Percentiles rank a stretch among this genome's conserved stretches.
Conservation (phyloP, 2,888 invertebrate genomes). For the Drosophila stalkeri region DNA sequence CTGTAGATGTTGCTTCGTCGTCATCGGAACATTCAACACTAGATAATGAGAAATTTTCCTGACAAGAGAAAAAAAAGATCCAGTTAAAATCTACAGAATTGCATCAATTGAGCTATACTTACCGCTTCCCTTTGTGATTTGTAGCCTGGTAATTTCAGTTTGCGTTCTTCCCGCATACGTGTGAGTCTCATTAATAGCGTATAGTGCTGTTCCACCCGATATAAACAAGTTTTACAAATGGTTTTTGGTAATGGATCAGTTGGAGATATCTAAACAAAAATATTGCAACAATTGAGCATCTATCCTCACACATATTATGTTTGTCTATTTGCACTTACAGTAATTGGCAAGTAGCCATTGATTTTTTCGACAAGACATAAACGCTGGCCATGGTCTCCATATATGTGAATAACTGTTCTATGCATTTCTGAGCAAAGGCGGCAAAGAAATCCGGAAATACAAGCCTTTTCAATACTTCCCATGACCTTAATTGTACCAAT, state of each 20-base stretch:
- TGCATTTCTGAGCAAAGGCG: constrained; percentile 94
- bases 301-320: not conserved
- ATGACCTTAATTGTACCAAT: constrained; percentile 84
- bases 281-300: not conserved
- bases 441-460: constrained; percentile 93
- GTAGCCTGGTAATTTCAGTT: constrained; percentile 55
- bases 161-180: constrained; percentile 77
- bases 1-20: constrained; percentile 52
- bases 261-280: constrained; percentile 86
- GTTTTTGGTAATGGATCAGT: constrained; percentile 90
- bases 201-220: constrained; percentile 87
- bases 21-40: constrained; percentile 76
- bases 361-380: constrained; percentile 92
- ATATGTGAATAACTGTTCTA: constrained; percentile 92
- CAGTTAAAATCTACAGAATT: not conserved
- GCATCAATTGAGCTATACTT: not conserved
- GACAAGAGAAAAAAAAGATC: not conserved
- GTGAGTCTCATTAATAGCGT: constrained; percentile 82
- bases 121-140: constrained; percentile 45
- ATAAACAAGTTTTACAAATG: constrained; percentile 88
- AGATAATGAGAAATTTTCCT: constrained; percentile 59
- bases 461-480: constrained; percentile 93
- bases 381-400: constrained; percentile 91
- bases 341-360: constrained; percentile 92
- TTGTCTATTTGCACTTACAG: constrained; percentile 86